Base-by-base conservation (phyloP, 2,113 vertebrate genomes). In the Otolemur garnettii region DNA sequence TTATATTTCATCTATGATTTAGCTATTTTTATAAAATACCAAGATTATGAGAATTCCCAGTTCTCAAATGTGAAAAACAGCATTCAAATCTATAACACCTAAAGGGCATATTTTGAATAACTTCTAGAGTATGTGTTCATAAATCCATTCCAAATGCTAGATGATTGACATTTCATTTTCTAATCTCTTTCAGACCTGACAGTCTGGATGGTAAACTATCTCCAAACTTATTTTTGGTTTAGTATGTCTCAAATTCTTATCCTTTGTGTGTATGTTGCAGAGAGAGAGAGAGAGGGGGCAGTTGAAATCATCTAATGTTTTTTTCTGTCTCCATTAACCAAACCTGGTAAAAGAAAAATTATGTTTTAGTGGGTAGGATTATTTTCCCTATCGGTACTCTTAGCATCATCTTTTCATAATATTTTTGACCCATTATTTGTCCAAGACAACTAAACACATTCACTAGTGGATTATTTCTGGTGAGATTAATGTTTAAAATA, bases 401-500 rank as follows among this genome's bases (percentile, higher is more conserved):
- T 94, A 60, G 28, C 57, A 53, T 91, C 64, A 12, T 91, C 93
- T 82, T 10, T 57, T 22, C 30, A n/a, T 78, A 80, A 78, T 94
- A 60, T 60, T 90, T 97, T 92, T 60, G 18, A 92, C 77, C 42
- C 81, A 90, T 90, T 85, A 87, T 75, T 91, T 96, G 79, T 62
- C 66, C 62, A 91, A 81, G 53, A 74, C n/a, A 90, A 75, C 3
- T 71, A 90, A 97, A 66, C 21, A 62, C 17, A 74, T 6, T 7
- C 15, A 90, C 11, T 83, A 80, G 35, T 71, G 64, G 66, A 69
- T n/a, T 9, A 35, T 62, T 85, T 50, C 53, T 90, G 80, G 74
- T 57, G 81, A 95, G 74, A 96, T 87, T 79, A 95, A 72, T 87
- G 22, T 86, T 98, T 95, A 91, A 88, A 94, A 26, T 64, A 64